Evolutionary conservation across 2,888 invertebrate genomes (phyloP).

Genomic region (Marasmarcha lunaedactyla): DNA sequence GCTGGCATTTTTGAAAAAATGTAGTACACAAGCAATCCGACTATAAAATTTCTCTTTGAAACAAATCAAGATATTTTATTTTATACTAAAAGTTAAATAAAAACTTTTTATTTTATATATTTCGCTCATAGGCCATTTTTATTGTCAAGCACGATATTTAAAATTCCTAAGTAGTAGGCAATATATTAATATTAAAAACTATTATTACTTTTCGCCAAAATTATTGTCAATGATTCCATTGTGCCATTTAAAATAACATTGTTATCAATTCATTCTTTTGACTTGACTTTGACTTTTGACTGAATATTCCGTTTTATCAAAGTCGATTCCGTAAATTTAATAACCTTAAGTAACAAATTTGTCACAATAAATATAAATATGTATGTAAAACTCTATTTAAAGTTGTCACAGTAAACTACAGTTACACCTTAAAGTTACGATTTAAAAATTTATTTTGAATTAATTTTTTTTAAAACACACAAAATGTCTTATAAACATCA

Average conservation of each 20-base stretch:
- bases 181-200: slow-evolving; percentile 15
- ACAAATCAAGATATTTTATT: too few species aligned
- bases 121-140: slow-evolving; percentile 16
- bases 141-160: slow-evolving; percentile 32
- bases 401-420: not conserved
- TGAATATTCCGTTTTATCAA: not conserved
- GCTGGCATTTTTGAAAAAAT: too few species aligned
- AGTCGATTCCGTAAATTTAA: slow-evolving; percentile 12
- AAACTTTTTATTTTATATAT: not conserved
- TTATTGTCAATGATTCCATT: slow-evolving; percentile 36
- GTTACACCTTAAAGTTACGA: not conserved
- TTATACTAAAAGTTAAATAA: too few species aligned
- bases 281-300: too few species aligned
- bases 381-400: not conserved
- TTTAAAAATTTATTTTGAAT: too few species aligned
- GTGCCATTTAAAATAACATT: slow-evolving; percentile 9
- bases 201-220: slow-evolving; percentile 15
- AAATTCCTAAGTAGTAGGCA: too few species aligned
- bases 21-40: too few species aligned
- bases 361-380: not conserved
- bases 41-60: too few species aligned
- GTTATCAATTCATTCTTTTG: not conserved
- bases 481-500: slow-evolving; percentile 30
- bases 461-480: slow-evolving; percentile 25
- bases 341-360: not conserved